Conservation (phyloP, 2,113 vertebrate species). For the Erinaceus europaeus region DNA sequence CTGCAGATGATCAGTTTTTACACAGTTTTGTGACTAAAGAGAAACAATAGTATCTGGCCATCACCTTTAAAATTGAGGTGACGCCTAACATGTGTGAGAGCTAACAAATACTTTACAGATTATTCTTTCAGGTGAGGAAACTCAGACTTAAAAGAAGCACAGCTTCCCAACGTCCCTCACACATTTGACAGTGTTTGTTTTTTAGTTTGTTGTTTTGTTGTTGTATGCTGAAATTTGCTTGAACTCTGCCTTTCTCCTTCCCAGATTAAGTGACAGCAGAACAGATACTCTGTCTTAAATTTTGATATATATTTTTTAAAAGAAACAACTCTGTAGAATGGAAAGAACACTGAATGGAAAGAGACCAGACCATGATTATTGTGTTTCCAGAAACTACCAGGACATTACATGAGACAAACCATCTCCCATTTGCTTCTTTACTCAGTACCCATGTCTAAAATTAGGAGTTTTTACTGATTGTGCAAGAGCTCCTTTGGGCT, state of each 20-base stretch:
- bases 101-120: not conserved
- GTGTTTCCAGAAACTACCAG: not conserved
- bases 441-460: not conserved
- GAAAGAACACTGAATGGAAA: not conserved
- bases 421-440: not conserved
- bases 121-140: not conserved
- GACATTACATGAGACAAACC: not conserved
- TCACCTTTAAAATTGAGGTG: not conserved
- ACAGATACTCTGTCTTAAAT: not conserved
- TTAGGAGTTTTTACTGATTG: accelerated
- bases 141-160: not conserved
- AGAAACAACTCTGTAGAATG: not conserved
- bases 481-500: not conserved
- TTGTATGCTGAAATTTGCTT: not conserved
- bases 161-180: not conserved
- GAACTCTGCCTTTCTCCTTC: not conserved
- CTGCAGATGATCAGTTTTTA: not conserved
- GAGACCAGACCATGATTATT: not conserved
- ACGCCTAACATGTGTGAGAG: not conserved
- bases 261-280: not conserved
- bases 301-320: not conserved
- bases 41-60: not conserved
- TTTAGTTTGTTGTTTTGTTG: not conserved
- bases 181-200: not conserved
- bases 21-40: not conserved